Percentiles rank a stretch among this genome's conserved stretches.
phyloP scores from a whole-genome alignment of 1,140 invertebrate species.

The Musca vetustissima region DNA sequence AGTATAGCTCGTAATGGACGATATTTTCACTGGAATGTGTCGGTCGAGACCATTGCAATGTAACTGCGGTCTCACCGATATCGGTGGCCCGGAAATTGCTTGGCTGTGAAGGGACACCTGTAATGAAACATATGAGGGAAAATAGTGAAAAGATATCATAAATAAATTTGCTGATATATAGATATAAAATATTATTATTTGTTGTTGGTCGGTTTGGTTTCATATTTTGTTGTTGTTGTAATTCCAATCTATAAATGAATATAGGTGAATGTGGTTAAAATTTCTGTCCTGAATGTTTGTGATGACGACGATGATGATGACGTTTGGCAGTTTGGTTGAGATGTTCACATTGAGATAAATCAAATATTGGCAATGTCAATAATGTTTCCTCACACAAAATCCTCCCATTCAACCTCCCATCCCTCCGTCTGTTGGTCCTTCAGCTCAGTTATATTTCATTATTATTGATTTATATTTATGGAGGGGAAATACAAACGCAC shows the following conservation, averaged over 20 bases:
- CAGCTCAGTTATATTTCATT: neutral
- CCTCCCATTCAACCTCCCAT: too few species aligned
- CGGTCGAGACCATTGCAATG: constrained; percentile 87
- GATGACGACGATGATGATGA: too few species aligned
- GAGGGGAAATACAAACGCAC: too few species aligned
- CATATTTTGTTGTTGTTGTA: too few species aligned
- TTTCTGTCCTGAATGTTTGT: too few species aligned
- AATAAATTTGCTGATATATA: constrained; percentile 12
- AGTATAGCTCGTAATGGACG: constrained; percentile 93
- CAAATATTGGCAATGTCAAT: constrained; percentile 6
- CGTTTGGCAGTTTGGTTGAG: too few species aligned
- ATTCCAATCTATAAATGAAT: too few species aligned
- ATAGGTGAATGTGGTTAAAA: too few species aligned
- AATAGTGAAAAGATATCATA: neutral
- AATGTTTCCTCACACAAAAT: constrained; percentile 15
- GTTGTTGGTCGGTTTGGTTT: constrained; percentile 11
- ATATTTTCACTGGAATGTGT: constrained; percentile 89
- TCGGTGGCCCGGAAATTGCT: constrained; percentile 82
- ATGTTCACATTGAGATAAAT: too few species aligned
- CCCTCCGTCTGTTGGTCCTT: neutral
- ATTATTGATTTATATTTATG: too few species aligned
- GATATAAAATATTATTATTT: neutral
- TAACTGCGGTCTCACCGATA: constrained; percentile 80
- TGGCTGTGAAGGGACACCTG: constrained; percentile 91
- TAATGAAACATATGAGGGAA: constrained; percentile 24